These are phyloP conservation scores for Onthophagus sagittarius DNA, from an alignment of 2,888 invertebrate species.

Conservation along the genomic window DNA sequence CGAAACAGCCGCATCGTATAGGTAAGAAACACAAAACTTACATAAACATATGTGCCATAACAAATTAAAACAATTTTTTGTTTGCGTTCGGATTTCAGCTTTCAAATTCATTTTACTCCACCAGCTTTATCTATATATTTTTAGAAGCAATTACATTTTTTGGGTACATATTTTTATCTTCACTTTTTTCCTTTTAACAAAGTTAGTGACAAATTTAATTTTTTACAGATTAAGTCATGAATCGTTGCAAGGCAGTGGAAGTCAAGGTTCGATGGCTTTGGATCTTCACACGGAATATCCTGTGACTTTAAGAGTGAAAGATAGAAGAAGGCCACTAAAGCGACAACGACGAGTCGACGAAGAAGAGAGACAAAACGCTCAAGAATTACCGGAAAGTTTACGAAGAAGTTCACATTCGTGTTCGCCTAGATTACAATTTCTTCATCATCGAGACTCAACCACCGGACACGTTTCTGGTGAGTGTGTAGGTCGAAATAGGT, in stretches of 20 bases:
- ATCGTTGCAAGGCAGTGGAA: constrained; percentile 56
- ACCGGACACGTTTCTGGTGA: constrained; percentile 17
- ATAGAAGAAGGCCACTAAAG: constrained; percentile 65
- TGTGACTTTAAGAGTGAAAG: constrained; percentile 54
- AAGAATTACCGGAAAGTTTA: constrained; percentile 27
- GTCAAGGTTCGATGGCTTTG: constrained; percentile 71
- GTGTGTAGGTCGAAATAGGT: background rate
- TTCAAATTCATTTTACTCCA: background rate
- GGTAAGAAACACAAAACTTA: constrained; percentile 31
- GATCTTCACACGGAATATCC: constrained; percentile 68
- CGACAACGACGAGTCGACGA: constrained; percentile 72
- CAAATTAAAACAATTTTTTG: background rate
- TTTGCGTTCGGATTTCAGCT: background rate
- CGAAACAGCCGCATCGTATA: constrained; percentile 55
- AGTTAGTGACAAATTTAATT: background rate
- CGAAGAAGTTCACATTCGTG: constrained; percentile 44
- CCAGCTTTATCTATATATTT: background rate
- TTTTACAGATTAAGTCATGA: constrained; percentile 49
- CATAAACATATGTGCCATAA: background rate
- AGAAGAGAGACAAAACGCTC: constrained; percentile 39
- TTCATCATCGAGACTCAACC: constrained; percentile 27
- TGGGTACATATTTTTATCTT: background rate
- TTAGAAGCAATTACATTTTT: too few species aligned
- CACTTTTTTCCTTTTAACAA: background rate
- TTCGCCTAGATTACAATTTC: constrained; percentile 42